Percentiles rank a stretch among this genome's conserved stretches.
These are phyloP conservation scores for Drosophila prostipennis DNA, from an alignment of 2,888 invertebrate species.

Conservation along the genomic window DNA sequence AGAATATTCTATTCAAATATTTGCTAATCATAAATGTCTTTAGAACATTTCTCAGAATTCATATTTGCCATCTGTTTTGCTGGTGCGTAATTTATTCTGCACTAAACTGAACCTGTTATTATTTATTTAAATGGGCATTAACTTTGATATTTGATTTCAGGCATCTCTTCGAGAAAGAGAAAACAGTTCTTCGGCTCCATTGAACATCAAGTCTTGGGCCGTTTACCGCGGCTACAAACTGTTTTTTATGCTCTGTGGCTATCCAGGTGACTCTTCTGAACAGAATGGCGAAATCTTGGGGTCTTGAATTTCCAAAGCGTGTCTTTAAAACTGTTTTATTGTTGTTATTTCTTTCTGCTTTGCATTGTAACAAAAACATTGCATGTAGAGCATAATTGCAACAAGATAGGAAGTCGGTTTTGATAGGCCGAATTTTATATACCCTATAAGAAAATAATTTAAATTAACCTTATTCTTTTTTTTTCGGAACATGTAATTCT, in stretches of 20 bases:
- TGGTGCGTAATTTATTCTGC: background rate
- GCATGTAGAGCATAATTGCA: slow-evolving; percentile 56
- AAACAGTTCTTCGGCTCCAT: slow-evolving; percentile 2
- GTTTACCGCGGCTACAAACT: slow-evolving; percentile 1
- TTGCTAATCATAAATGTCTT: slow-evolving; percentile 13
- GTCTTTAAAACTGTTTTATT: slow-evolving; percentile 36
- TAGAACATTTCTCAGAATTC: background rate
- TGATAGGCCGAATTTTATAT: background rate
- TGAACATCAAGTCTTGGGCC: slow-evolving; percentile 2
- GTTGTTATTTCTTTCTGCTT: slow-evolving; percentile 8
- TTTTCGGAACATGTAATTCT: too few species aligned
- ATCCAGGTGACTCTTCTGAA: slow-evolving; percentile 52
- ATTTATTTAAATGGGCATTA: background rate
- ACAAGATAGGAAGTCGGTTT: background rate
- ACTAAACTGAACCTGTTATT: background rate
- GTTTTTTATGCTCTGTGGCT: slow-evolving; percentile 51
- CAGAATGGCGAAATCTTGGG: slow-evolving; percentile 39
- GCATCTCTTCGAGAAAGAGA: background rate
- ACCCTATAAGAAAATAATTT: background rate
- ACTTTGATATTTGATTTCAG: background rate
- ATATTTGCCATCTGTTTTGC: slow-evolving; percentile 2
- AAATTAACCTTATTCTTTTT: too few species aligned
- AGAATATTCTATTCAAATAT: slow-evolving; percentile 13
- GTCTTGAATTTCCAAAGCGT: slow-evolving; percentile 55
- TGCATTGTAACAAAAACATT: slow-evolving; percentile 45